Evolutionary conservation across 2,113 vertebrate species (phyloP).

Genomic region (Hepsetus odoe): DNA sequence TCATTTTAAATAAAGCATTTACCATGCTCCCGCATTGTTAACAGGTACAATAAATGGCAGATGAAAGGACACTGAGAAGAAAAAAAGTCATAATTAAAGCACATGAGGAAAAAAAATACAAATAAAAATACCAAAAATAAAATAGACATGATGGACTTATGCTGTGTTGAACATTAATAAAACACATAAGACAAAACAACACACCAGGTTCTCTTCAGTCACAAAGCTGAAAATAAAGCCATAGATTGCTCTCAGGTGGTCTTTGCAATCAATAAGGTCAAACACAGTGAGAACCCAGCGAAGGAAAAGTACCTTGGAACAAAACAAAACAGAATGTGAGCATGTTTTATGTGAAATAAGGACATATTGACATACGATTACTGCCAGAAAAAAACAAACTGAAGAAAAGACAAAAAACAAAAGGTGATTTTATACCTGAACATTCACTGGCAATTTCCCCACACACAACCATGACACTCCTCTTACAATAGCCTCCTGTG

Average conservation of each 20-base stretch:
- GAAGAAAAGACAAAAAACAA: neutral
- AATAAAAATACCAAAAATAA: neutral
- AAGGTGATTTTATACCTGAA: constrained; percentile 79
- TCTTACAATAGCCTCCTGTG: constrained; percentile 80
- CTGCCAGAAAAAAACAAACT: no score
- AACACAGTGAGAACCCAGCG: constrained; percentile 91
- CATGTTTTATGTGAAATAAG: neutral
- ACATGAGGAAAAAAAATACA: neutral
- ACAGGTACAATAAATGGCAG: constrained; percentile 89
- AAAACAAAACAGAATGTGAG: neutral
- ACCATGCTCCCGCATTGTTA: constrained; percentile 89
- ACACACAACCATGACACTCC: constrained; percentile 85
- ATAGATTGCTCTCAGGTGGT: constrained; percentile 85
- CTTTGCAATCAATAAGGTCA: constrained; percentile 89
- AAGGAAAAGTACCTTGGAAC: constrained; percentile 84
- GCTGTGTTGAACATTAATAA: neutral
- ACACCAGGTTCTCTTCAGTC: constrained; percentile 86
- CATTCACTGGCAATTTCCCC: constrained; percentile 76
- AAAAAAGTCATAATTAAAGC: neutral
- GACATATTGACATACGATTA: neutral
- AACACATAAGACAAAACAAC: constrained; percentile 45
- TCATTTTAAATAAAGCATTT: constrained; percentile 54
- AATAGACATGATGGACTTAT: no score
- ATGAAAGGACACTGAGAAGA: constrained; percentile 85
- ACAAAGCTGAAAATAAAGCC: constrained; percentile 91